Evolutionary conservation across 2,797 vertebrate species (phyloP).

Genomic region (Sebastes umbrosus): DNA sequence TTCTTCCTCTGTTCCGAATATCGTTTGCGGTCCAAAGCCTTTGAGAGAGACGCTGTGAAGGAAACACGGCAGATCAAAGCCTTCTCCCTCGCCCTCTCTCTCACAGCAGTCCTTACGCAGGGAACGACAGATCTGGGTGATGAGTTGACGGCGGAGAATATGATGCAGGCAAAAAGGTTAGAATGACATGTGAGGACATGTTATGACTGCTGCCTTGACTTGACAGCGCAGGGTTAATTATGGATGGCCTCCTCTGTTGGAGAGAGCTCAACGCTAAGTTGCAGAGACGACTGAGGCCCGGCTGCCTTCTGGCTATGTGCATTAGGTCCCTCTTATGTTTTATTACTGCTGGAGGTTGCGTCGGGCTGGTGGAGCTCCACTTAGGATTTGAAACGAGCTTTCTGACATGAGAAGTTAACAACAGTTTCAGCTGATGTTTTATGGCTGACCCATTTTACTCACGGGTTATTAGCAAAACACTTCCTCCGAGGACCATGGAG

Average conservation of each 20-base stretch:
- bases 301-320: constrained; percentile 63
- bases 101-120: constrained; percentile 36
- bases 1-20: constrained; percentile 39
- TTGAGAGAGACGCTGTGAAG: constrained; percentile 52
- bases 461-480: constrained; percentile 41
- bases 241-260: constrained; percentile 69
- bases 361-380: constrained; percentile 27
- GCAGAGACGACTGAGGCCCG: constrained; percentile 42
- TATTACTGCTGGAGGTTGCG: constrained; percentile 62
- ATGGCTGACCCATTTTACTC: constrained; percentile 57
- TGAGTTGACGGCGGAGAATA: constrained; percentile 64
- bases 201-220: constrained; percentile 65
- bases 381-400: constrained; percentile 46
- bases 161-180: constrained; percentile 58
- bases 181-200: constrained; percentile 73
- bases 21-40: constrained; percentile 55
- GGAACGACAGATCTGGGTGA: constrained; percentile 64
- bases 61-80: constrained; percentile 68
- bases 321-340: constrained; percentile 68
- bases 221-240: constrained; percentile 77
- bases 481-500: constrained; percentile 4
- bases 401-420: constrained; percentile 61
- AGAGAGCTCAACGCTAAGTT: constrained; percentile 49
- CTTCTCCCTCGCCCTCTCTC: constrained; percentile 22
- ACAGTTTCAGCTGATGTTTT: constrained; percentile 54